Percentiles rank a stretch among this genome's conserved stretches.
phyloP scores from a whole-genome alignment of 2,797 vertebrate species.

The Tapera naevia region DNA sequence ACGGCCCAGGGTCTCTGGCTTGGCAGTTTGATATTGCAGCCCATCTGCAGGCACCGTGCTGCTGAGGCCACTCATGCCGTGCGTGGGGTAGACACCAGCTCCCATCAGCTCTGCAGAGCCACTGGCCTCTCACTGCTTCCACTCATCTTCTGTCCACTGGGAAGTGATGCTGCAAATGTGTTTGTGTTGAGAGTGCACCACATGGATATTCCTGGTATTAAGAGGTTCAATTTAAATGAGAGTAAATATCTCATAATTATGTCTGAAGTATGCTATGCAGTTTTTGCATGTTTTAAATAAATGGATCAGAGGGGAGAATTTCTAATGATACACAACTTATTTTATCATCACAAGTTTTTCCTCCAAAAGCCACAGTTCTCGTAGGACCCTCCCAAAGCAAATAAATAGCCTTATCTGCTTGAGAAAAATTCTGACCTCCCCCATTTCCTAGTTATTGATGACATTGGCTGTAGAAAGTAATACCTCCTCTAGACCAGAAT shows the following conservation, averaged over 20 bases:
- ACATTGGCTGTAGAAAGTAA: neutral
- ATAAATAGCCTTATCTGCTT: neutral
- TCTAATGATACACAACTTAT: neutral
- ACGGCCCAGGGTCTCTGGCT: neutral
- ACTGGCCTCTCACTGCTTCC: accelerated
- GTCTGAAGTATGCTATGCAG: neutral
- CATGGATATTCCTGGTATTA: neutral
- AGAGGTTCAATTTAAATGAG: neutral
- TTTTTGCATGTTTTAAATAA: neutral
- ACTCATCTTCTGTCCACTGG: neutral
- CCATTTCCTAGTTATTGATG: neutral
- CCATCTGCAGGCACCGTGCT: neutral
- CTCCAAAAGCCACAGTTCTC: neutral
- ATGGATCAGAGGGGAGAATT: neutral
- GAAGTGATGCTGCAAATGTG: neutral
- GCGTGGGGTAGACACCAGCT: neutral
- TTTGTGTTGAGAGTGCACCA: accelerated
- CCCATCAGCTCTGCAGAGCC: neutral
- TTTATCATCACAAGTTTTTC: neutral
- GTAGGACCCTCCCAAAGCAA: neutral
- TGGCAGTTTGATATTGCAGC: neutral
- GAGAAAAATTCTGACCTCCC: neutral
- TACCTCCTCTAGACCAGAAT: neutral
- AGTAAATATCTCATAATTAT: neutral
- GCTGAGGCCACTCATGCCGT: neutral